Evolutionary conservation across 2,113 vertebrate genomes (phyloP).

Genomic region (Percina caprodes): DNA sequence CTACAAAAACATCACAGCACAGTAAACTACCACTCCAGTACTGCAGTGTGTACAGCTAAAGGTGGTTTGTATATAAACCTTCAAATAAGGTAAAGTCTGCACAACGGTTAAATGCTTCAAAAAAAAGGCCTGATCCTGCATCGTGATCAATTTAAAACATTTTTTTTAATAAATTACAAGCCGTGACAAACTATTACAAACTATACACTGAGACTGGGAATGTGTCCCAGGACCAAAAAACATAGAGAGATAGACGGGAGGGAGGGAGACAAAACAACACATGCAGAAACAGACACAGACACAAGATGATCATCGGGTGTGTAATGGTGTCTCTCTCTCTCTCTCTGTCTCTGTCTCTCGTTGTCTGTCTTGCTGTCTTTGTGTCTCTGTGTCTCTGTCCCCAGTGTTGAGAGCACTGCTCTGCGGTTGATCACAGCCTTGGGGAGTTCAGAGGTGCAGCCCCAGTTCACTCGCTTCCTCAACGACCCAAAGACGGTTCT

Average conservation of each 20-base stretch:
- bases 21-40: neutral
- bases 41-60: neutral
- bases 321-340: neutral
- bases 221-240: too few species aligned
- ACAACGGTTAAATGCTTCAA: too few species aligned
- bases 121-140: too few species aligned
- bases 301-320: neutral
- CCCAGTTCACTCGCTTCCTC: conserved; percentile 97
- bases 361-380: neutral
- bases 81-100: neutral
- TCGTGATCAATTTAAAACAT: too few species aligned
- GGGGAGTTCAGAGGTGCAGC: conserved; percentile 97
- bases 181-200: too few species aligned
- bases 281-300: too few species aligned
- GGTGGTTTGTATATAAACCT: neutral
- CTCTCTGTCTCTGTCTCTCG: too few species aligned
- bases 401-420: conserved; percentile 96
- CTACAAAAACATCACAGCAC: neutral
- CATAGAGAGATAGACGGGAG: too few species aligned
- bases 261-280: too few species aligned
- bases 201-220: too few species aligned
- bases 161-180: too few species aligned
- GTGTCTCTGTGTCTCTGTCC: conserved; percentile 48
- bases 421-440: conserved; percentile 95
- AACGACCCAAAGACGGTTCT: conserved; percentile 96